Evolutionary conservation across 2,888 invertebrate genomes (phyloP), one percentile per base, ranked within the genome.

Genomic region (Chloromyia formosa): DNA sequence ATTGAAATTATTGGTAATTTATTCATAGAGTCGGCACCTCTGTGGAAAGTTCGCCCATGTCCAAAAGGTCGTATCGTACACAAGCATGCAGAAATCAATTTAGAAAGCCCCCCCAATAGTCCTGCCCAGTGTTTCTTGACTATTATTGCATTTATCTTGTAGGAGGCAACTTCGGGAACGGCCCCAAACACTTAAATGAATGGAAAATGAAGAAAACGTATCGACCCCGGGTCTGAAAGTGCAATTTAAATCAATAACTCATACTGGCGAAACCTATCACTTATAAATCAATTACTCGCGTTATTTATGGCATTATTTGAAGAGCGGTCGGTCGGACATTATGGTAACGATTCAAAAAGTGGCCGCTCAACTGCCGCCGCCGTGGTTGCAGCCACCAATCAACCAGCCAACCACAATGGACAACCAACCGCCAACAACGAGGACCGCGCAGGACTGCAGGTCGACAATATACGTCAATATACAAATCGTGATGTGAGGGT

Each of bases 291-390:
- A 73, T 73, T 73, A 73, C 49, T 45, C 40, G 49, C 23, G 40
- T 73, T 73, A 73, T 73, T 73, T 73, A 73, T 73, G 49, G 73
- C 71, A 71, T 53, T 71, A 58, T 71, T 71, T 71, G 40, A 58
- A 40, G 71, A 71, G 56, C 71, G 71, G 58, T 58, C 27, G 71
- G 40, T 56, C 58, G 40, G 42, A 58, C 71, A 18, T 56, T 58
- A 12, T 12, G 58, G 14, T 40, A 56, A 56, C 40, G 40, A 27
- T 58, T 71, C 16, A 40, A 58, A 71, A 69, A 54, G 18, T 23
- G 54, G 23, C 69, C 69, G 27, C 20, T 7, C n/a, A 53, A 53
- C 68, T 27, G 45, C 35, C 35, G 58, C 58, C 58, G 58, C 5
- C 9, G 58, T 12, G 20, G 58, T 22, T 22, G 18, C 58, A n/a